Evolutionary conservation across 53 echinoderm and acorn worm genomes (phyloP).

Genomic region (Stichopus horrens): DNA sequence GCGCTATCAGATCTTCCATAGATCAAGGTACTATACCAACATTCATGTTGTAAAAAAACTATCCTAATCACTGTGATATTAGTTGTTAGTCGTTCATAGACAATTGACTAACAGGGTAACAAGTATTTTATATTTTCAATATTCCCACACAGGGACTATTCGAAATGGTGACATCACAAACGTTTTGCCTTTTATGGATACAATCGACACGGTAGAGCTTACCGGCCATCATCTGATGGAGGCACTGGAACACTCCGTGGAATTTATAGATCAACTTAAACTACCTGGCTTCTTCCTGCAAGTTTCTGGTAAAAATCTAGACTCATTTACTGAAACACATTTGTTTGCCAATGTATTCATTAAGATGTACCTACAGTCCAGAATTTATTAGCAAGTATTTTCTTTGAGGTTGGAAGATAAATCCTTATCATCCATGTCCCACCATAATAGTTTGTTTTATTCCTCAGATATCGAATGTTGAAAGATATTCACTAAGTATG

Average conservation of each 20-base stretch:
- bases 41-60: too few species aligned
- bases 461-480: too few species aligned
- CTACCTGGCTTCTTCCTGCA: slow-evolving; percentile 74
- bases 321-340: too few species aligned
- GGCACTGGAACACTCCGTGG: slow-evolving; percentile 74
- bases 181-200: slow-evolving; percentile 85
- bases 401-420: too few species aligned
- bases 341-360: too few species aligned
- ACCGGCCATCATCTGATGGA: slow-evolving; percentile 75
- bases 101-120: background rate
- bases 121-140: background rate
- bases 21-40: slow-evolving; percentile 10
- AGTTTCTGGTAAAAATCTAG: slow-evolving; percentile 59
- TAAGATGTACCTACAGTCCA: too few species aligned
- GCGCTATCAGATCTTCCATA: slow-evolving; percentile 42
- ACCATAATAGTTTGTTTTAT: too few species aligned
- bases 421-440: too few species aligned
- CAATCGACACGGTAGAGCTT: slow-evolving; percentile 72
- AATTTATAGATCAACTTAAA: slow-evolving; percentile 49
- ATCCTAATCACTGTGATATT: background rate
- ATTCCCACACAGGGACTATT: slow-evolving; percentile 60
- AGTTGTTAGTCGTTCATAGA: background rate
- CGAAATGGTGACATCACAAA: slow-evolving; percentile 67
- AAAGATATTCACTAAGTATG: too few species aligned
- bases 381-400: too few species aligned